Base-by-base conservation (phyloP, 2,113 vertebrate species). In the Antigone vipio region DNA sequence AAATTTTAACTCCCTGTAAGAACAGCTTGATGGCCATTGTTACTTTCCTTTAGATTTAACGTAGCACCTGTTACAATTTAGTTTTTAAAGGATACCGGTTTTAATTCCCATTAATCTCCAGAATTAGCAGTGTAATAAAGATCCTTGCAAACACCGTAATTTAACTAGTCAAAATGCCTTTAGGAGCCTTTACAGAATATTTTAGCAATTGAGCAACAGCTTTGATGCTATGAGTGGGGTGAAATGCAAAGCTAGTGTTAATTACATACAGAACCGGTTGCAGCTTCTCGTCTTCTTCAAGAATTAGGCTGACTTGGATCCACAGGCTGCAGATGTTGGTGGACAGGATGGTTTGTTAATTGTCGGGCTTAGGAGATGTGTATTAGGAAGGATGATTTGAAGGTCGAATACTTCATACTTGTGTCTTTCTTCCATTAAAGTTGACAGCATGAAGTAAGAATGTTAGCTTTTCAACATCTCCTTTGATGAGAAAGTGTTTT, bases 21-120 rank as follows among this genome's bases (percentile, higher is more conserved):
- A 94, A 88, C 89, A 89, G 67, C 92, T 97, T 94, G 95, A 76
- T 87, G 66, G 76, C 83, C 92, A 91, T 92, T 89, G 81, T 80
- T 91, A 80, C 56, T 64, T 87, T 96, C 85, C 63, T 79, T 89
- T 81, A 47, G 47, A 45, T 89, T 85, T 74, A 50, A 58, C 11
- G 40, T 40, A 74, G 85, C 89, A 75, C 94, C 91, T 92, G 74
- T 66, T 88, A 68, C 53, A 68, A 93, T 93, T 92, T 93, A 66
- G 80, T 93, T 94, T 85, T 95, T 96, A 60, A 89, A 94, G n/a
- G 74, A 59, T 16, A 29, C 68, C 38, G 64, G 88, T 97, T 97
- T 95, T 93, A 91, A 91, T 93, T 91, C 80, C 60, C 45, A 63
- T 88, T 93, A 89, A 96, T 95, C 90, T 89, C 53, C 67, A 62